Base-by-base conservation (phyloP, 2,113 vertebrate species). In the Tyto alba region DNA sequence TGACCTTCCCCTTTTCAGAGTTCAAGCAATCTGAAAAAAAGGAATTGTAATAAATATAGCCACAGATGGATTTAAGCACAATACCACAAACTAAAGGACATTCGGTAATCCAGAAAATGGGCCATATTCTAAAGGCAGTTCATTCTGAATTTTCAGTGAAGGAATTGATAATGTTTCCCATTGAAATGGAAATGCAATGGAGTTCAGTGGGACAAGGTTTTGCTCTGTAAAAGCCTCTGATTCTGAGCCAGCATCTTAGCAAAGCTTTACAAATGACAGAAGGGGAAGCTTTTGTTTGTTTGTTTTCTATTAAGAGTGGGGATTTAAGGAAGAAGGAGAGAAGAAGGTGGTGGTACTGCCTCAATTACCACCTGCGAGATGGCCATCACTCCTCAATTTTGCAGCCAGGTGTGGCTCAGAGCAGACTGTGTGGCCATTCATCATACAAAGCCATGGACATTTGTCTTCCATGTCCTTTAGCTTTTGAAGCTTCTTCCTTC, bases 1-100 rank as follows among this genome's bases (percentile, higher is more conserved):
- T 91, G 91, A 96, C 94, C 87, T 94, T 81, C 88, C 56, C 16
- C n/a, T 69, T 88, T 86, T 85, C 40, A 90, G 85, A 90, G 85
- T 93, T 91, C 89, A 93, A 86, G 63, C n/a, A 75, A 93, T 59
- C 18, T 90, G 48, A 52, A 94, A 50, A 89, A 93, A 92, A 88
- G 13, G 52, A 87, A 84, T 57, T 76, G 60, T 62, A 93, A 92
- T 87, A 95, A 95, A 83, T 94, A 82, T 3, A 90, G 67, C n/a
- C 57, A 67, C 36, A 72, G 74, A 94, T 1, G 10, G 53, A 79
- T 94, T 95, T 82, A 82, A 95, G 82, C 50, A 68, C 47, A 71
- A 60, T 78, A 40, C 43, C 63, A 40, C 62, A 80, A 89, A 45
- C 20, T n/a, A 53, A 57, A 81, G 57, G 76, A 63, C 38, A 26